A percentile compares a stretch with the other conserved stretches of the same genome.
Evolutionary conservation across 1,140 invertebrate species (phyloP).

Genomic region (Pemphigus obesinymphae): DNA sequence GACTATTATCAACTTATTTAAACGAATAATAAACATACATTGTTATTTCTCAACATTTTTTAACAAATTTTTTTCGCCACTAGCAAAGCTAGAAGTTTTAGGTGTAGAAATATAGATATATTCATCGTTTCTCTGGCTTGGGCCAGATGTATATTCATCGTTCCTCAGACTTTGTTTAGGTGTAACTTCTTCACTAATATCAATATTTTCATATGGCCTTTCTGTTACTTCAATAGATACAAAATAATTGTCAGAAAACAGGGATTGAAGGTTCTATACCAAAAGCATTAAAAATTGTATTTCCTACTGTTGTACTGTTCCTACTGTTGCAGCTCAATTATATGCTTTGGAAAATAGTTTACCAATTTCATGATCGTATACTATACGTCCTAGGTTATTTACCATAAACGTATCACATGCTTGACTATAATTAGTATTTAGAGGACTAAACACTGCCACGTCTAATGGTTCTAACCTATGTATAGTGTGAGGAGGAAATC

Average conservation of each 20-base stretch:
- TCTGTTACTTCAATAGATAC: conserved; percentile 49
- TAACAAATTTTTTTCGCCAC: no score
- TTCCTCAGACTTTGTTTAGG: no score
- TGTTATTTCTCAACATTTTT: no score
- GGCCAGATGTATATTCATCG: no score
- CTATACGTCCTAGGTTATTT: conserved; percentile 46
- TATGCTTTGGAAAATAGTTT: conserved; percentile 42
- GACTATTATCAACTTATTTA: no score
- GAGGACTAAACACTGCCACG: conserved; percentile 51
- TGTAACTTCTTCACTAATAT: no score
- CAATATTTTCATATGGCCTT: neutral
- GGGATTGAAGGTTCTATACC: conserved; percentile 50
- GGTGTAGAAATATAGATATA: no score
- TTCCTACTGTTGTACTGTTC: no score
- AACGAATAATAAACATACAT: no score
- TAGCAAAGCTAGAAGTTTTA: no score
- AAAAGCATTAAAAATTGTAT: no score
- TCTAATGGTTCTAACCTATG: conserved; percentile 55
- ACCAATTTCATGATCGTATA: conserved; percentile 48
- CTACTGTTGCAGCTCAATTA: conserved; percentile 44
- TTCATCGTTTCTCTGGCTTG: no score
- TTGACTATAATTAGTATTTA: conserved; percentile 50
- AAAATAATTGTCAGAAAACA: conserved; percentile 50
- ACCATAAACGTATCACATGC: conserved; percentile 48
- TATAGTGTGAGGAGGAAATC: conserved; percentile 52